These are phyloP conservation scores for Galerucella calmariensis DNA, from an alignment of 2,888 invertebrate species.

Conservation along the genomic window DNA sequence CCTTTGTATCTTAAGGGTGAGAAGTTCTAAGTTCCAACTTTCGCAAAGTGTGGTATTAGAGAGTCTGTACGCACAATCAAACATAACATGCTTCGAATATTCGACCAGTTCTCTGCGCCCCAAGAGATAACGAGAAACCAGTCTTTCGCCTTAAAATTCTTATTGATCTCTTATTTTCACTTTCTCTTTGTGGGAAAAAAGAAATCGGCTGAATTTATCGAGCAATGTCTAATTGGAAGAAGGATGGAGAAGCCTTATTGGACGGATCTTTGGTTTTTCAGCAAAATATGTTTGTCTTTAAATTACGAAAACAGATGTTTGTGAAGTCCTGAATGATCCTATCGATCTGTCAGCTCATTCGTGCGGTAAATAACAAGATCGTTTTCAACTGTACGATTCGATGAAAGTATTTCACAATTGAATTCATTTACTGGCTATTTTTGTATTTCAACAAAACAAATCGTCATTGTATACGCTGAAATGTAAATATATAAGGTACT, in stretches of 20 bases:
- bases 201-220: conserved; percentile 36
- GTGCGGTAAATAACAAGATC: conserved; percentile 14
- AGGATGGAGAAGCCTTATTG: conserved; percentile 23
- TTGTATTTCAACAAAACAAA: too few relatives aligned
- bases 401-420: background rate
- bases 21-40: conserved; percentile 34
- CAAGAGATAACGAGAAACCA: conserved; percentile 27
- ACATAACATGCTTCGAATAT: conserved; percentile 44
- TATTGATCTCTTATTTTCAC: conserved; percentile 31
- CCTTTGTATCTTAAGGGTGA: conserved; percentile 39
- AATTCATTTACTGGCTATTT: background rate
- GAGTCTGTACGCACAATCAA: conserved; percentile 49
- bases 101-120: conserved; percentile 12
- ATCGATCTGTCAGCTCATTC: conserved; percentile 23
- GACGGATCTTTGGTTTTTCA: conserved; percentile 30
- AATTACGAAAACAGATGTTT: conserved; percentile 28
- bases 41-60: conserved; percentile 46
- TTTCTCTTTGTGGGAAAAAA: conserved; percentile 29
- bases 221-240: conserved; percentile 32
- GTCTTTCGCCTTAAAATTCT: conserved; percentile 27
- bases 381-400: background rate
- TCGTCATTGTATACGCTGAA: too few relatives aligned
- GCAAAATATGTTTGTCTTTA: conserved; percentile 35
- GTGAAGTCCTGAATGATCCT: conserved; percentile 22
- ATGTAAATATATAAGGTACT: too few relatives aligned